Percentiles rank a stretch among this genome's conserved stretches.
Conservation (phyloP, 2,797 vertebrate species). For the Psittacula derbiana region DNA sequence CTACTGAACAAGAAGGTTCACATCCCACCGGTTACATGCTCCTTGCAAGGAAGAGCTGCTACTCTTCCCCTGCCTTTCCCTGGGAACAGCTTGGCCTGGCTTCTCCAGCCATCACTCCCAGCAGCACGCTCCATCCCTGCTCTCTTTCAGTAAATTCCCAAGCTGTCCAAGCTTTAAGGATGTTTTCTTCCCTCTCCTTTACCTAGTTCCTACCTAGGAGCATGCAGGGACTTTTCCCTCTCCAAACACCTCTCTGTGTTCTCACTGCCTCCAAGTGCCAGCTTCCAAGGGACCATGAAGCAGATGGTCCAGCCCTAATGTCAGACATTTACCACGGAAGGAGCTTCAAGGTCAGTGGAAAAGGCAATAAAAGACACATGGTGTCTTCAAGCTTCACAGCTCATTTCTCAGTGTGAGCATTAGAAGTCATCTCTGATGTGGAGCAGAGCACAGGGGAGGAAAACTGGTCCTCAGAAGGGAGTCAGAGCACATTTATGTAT, state of each 20-base stretch:
- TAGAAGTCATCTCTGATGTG: neutral
- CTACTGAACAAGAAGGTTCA: neutral
- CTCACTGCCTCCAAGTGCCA: neutral
- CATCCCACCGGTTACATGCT: rapidly evolving
- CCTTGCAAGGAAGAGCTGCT: neutral
- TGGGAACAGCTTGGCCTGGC: neutral
- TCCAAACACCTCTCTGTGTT: neutral
- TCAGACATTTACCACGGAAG: neutral
- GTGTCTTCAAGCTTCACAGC: conserved; percentile 41
- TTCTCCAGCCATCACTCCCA: neutral
- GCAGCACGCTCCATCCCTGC: neutral
- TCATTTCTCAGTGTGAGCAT: neutral
- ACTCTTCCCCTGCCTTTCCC: neutral
- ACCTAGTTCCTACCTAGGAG: neutral
- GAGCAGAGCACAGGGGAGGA: neutral
- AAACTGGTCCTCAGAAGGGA: neutral
- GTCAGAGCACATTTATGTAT: neutral
- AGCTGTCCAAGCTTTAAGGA: neutral
- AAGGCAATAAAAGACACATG: conserved; percentile 10
- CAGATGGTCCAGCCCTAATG: conserved; percentile 20
- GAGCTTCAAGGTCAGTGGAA: conserved; percentile 24
- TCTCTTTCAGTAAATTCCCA: neutral
- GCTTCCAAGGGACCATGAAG: neutral
- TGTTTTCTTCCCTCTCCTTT: neutral
- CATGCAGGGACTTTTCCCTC: neutral